Percentiles rank a stretch among this genome's conserved stretches.
Evolutionary conservation across 2,113 vertebrate species (phyloP).

Genomic region (Muntiacus muntjak): DNA sequence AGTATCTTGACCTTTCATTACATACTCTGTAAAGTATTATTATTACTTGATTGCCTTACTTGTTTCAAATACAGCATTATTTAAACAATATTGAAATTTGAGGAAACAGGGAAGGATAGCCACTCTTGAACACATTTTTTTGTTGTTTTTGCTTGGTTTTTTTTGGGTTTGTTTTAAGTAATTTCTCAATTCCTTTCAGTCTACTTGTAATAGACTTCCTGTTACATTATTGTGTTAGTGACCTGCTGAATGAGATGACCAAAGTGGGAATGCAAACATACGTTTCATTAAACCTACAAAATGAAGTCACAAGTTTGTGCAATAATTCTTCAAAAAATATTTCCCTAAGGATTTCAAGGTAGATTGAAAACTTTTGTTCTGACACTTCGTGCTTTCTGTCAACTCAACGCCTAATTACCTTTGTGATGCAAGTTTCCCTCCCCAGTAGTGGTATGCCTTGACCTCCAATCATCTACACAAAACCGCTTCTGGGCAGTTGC

Average conservation of each 20-base stretch:
- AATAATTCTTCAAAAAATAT: background rate
- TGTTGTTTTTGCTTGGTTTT: background rate
- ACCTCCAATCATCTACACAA: background rate
- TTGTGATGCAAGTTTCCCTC: background rate
- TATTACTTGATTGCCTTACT: background rate
- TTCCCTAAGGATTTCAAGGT: background rate
- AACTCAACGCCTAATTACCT: background rate
- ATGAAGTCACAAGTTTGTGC: background rate
- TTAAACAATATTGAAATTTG: background rate
- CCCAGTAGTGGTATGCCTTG: background rate
- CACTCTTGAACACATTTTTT: background rate
- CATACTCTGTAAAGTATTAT: background rate
- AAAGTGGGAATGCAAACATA: background rate
- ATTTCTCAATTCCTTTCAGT: background rate
- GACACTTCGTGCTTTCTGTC: background rate
- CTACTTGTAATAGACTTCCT: background rate
- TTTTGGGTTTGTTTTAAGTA: background rate
- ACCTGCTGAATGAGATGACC: background rate
- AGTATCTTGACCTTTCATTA: background rate
- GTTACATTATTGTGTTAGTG: background rate
- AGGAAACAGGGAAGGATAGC: background rate
- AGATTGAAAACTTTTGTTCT: background rate
- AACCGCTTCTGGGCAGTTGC: background rate
- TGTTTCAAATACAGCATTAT: background rate
- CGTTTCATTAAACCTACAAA: background rate